Percentiles rank a stretch among this genome's conserved stretches.
Evolutionary conservation across 2,113 vertebrate genomes (phyloP).

Genomic region (Ptilorrhoa leucosticta): DNA sequence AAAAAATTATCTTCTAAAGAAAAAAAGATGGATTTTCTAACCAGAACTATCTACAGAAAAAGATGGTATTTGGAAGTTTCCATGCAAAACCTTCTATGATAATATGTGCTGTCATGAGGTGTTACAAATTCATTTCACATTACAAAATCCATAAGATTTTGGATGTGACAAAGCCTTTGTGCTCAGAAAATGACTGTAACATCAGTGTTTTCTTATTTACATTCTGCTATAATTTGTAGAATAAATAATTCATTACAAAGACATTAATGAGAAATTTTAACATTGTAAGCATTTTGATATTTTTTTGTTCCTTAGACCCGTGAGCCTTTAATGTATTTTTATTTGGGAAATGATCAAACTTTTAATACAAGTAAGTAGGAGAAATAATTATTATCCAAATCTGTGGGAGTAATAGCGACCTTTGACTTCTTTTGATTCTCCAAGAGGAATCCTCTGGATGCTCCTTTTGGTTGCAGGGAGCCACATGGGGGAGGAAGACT

Average conservation of each 20-base stretch:
- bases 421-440: background rate
- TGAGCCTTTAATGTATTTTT: background rate
- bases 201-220: background rate
- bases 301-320: background rate
- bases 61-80: background rate
- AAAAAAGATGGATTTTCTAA: background rate
- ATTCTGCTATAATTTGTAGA: background rate
- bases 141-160: background rate
- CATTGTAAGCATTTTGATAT: background rate
- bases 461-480: background rate
- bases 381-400: background rate
- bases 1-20: background rate
- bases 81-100: background rate
- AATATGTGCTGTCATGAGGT: background rate
- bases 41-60: background rate
- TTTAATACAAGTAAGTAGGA: background rate
- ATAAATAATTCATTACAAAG: background rate
- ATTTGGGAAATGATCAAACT: background rate
- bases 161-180: background rate
- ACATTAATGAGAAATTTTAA: background rate
- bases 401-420: fast-evolving
- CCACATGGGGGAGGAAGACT: fast-evolving
- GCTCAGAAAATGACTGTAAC: background rate
- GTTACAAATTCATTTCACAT: background rate
- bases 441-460: background rate